Evolutionary conservation across 2,888 invertebrate genomes (phyloP), one percentile per base, ranked within the genome.

Genomic region (Drosophila incognita): DNA sequence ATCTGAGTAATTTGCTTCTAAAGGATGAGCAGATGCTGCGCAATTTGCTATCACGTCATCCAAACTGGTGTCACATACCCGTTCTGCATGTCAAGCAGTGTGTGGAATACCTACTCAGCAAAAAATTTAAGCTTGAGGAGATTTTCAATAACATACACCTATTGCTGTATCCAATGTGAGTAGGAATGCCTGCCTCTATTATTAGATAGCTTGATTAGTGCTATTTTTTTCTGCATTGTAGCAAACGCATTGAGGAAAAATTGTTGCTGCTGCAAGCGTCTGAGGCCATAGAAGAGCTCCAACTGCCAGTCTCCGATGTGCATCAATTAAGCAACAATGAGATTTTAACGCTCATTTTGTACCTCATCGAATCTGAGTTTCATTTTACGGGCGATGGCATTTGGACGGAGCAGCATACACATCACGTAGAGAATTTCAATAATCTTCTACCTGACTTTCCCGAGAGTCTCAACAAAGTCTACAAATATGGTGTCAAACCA

Each of bases 341-440:
- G 74, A 92, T 94, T 57, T 92, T 97, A 24, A 95, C 96, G 57
- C 92, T 97, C 36, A 94, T 95, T 60, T 87, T 96, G 52, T 97
- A 97, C 90, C 94, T 95, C 65, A 95, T 97, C 29, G 97, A 97
- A 92, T 95, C 94, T 80, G 95, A 95, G 82, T 94, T 95, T 91
- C 95, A 96, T 91, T 97, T 97, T 86, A 95, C 95, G 18, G 96
- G 96, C 0, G 96, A 96, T 87, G 97, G 96, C 0, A 94, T 97
- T 48, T 97, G 96, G 96, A 91, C 91, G 0, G 93, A 93, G 58
- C 91, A 92, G 54, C 92, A 92, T 61, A 82, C 86, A 8, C 87
- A 92, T 51, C 91, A 91, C 40, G 92, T 93, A 21, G 92, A 92
- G 57, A 93, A 93, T 65, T 93, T 93, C 13, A 91, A 92, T 60